Conservation (phyloP, 1,140 invertebrate species). For the Heliconius congener region DNA sequence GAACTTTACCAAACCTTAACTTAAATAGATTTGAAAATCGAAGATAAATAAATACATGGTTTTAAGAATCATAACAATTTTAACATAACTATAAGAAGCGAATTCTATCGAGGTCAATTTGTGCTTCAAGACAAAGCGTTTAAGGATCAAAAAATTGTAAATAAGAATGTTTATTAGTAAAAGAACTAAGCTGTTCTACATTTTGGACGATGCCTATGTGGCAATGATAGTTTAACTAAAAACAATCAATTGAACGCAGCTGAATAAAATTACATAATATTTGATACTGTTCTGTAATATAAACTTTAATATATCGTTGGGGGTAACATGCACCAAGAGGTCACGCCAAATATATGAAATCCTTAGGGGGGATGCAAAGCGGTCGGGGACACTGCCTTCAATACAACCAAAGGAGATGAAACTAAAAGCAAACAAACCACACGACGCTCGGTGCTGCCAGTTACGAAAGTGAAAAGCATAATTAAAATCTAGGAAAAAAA, state of each 20-base stretch:
- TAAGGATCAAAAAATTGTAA: conserved; percentile 50
- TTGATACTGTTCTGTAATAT: conserved; percentile 27
- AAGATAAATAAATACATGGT: conserved; percentile 41
- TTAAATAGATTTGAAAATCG: conserved; percentile 23
- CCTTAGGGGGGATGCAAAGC: conserved; percentile 78
- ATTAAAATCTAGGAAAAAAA: conserved; percentile 53
- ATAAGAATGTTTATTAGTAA: conserved; percentile 48
- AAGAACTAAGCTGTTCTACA: conserved; percentile 72
- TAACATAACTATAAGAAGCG: conserved; percentile 70
- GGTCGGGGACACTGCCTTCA: conserved; percentile 80
- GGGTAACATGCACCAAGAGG: conserved; percentile 79
- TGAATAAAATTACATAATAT: conserved; percentile 52
- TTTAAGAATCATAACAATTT: conserved; percentile 51
- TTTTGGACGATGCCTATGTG: conserved; percentile 54
- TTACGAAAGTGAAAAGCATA: conserved; percentile 42
- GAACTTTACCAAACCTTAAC: conserved; percentile 6
- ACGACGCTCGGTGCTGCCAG: conserved; percentile 63
- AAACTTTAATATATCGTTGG: conserved; percentile 12
- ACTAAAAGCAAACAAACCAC: conserved; percentile 62
- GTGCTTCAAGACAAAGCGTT: conserved; percentile 76
- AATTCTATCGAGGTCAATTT: conserved; percentile 60
- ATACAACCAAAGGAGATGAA: conserved; percentile 78
- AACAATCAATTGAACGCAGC: conserved; percentile 50
- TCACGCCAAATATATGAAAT: conserved; percentile 79
- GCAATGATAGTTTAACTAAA: conserved; percentile 57